Evolutionary conservation across 2,797 vertebrate species (phyloP).

Genomic region (Syngnathus acus): DNA sequence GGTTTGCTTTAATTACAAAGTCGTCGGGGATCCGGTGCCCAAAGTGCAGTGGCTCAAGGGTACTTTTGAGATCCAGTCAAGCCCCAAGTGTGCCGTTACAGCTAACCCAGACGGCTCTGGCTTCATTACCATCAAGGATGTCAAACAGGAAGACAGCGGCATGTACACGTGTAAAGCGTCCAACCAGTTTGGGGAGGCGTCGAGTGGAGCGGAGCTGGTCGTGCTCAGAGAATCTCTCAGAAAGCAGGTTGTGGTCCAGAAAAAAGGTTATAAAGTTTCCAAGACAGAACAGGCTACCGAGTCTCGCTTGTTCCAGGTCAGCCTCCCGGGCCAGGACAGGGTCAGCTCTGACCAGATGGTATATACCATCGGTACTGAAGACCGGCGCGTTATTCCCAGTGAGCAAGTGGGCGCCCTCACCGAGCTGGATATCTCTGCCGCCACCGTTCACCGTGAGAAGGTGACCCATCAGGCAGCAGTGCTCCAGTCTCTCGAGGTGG

Average conservation of each 20-base stretch:
- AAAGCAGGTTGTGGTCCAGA: constrained; percentile 48
- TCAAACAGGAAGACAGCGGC: constrained; percentile 73
- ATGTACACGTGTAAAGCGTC: constrained; percentile 76
- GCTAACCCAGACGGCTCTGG: constrained; percentile 77
- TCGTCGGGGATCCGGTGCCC: constrained; percentile 71
- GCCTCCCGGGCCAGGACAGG: constrained; percentile 68
- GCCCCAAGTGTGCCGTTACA: constrained; percentile 56
- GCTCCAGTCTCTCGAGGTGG: constrained; percentile 64
- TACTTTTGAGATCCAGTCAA: constrained; percentile 66
- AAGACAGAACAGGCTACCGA: constrained; percentile 71
- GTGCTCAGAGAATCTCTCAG: constrained; percentile 66
- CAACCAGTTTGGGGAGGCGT: constrained; percentile 73
- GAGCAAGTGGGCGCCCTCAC: constrained; percentile 66
- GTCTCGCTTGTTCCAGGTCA: constrained; percentile 76
- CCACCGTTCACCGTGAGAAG: constrained; percentile 65
- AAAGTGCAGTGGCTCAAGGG: constrained; percentile 80
- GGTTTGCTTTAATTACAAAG: constrained; percentile 72
- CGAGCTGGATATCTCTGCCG: constrained; percentile 65
- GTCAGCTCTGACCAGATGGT: constrained; percentile 64
- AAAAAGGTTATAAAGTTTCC: constrained; percentile 70
- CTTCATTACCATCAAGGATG: constrained; percentile 65
- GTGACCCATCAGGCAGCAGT: constrained; percentile 71
- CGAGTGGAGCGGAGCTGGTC: constrained; percentile 76
- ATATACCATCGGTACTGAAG: constrained; percentile 78
- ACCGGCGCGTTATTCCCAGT: constrained; percentile 66